phyloP scores from a whole-genome alignment of 1,140 invertebrate species.

The Augochlora pura region DNA sequence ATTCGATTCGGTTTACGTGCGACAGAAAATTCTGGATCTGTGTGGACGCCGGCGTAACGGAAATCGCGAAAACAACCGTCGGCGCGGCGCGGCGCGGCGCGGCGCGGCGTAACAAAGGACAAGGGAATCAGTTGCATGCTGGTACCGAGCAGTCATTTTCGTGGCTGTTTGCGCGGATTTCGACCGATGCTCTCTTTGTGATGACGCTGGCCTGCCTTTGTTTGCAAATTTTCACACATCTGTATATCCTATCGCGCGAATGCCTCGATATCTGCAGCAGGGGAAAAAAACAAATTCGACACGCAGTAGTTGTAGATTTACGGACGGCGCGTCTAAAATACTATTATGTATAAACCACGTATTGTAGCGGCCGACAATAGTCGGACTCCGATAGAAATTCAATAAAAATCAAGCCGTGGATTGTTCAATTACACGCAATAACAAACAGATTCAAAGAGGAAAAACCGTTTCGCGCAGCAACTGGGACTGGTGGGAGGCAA shows the following conservation, averaged over 20 bases:
- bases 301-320: no score
- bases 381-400: neutral
- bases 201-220: no score
- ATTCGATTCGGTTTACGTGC: slow-evolving; percentile 36
- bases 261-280: no score
- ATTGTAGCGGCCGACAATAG: no score
- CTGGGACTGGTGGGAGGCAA: neutral
- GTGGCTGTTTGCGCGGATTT: slow-evolving; percentile 34
- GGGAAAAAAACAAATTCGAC: no score
- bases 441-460: neutral
- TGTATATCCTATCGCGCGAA: no score
- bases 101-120: neutral
- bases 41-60: neutral
- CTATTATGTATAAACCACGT: no score
- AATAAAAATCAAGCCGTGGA: neutral
- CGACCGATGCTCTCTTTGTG: no score
- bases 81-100: neutral
- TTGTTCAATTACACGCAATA: neutral
- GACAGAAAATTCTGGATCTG: slow-evolving; percentile 21
- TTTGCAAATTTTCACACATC: no score
- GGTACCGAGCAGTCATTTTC: slow-evolving; percentile 33
- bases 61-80: neutral
- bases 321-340: no score
- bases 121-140: neutral
- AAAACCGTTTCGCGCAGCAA: neutral